Evolutionary conservation across 2,113 vertebrate species (phyloP).

Genomic region (Epinephelus cyanopodus): DNA sequence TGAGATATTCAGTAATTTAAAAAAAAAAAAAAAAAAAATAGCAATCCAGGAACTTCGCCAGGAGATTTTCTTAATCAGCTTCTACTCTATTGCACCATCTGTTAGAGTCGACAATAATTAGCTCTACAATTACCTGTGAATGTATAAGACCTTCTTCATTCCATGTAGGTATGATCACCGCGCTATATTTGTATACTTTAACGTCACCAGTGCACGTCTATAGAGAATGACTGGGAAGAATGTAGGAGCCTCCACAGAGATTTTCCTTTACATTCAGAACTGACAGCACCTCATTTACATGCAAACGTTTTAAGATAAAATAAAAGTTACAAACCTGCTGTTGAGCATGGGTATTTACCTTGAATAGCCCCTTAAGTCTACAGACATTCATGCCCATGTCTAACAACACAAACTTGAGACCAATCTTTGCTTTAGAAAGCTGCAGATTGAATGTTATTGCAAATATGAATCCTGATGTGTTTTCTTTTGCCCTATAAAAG

Average conservation of each 20-base stretch:
- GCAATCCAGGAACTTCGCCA: conserved; percentile 59
- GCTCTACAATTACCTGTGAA: conserved; percentile 54
- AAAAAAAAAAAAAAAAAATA: too few relatives aligned
- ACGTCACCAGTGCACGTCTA: not conserved
- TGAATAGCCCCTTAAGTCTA: not conserved
- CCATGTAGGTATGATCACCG: conserved; percentile 3
- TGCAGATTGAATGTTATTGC: not conserved
- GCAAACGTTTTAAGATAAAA: not conserved
- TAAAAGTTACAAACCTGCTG: not conserved
- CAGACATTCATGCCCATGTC: not conserved
- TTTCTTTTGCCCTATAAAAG: too few relatives aligned
- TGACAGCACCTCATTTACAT: conserved; percentile 17
- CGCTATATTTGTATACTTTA: conserved; percentile 10
- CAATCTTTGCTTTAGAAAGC: not conserved
- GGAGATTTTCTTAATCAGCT: conserved; percentile 65
- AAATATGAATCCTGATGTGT: not conserved
- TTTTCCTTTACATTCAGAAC: conserved; percentile 2
- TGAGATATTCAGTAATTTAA: conserved; percentile 38
- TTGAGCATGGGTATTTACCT: not conserved
- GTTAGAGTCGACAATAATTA: conserved; percentile 63
- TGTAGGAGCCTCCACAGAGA: not conserved
- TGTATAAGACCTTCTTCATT: conserved; percentile 33
- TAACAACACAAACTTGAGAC: not conserved
- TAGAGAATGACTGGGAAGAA: conserved; percentile 11
- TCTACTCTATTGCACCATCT: conserved; percentile 65